A percentile compares a stretch with the other conserved stretches of the same genome.
phyloP scores from a whole-genome alignment of 1,140 invertebrate genomes.

The Probaryconus sp. region DNA sequence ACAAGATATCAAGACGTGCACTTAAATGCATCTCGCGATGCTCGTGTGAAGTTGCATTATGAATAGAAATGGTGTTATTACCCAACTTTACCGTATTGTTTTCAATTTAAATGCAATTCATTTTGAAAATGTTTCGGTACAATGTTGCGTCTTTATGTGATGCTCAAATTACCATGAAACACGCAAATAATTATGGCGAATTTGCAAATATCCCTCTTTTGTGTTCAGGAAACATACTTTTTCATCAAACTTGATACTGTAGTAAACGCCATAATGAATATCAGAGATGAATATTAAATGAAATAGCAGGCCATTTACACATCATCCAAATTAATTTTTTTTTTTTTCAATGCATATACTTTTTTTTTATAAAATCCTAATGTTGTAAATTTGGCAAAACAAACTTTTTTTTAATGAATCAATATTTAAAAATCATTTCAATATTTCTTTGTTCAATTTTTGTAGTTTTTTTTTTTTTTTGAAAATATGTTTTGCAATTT shows the following conservation, averaged over 20 bases:
- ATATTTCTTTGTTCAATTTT: no score
- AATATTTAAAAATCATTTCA: no score
- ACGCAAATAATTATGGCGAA: constrained; percentile 51
- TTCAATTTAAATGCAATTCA: constrained; percentile 31
- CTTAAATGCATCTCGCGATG: neutral
- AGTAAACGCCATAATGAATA: constrained; percentile 46
- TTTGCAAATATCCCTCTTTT: constrained; percentile 46
- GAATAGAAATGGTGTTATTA: constrained; percentile 33
- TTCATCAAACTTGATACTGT: constrained; percentile 39
- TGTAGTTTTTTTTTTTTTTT: no score
- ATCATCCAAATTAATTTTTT: no score
- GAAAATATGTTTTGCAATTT: no score
- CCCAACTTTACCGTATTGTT: constrained; percentile 11
- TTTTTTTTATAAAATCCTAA: no score
- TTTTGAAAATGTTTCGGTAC: constrained; percentile 22
- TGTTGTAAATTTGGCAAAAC: no score
- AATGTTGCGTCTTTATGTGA: constrained; percentile 26
- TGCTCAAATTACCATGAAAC: constrained; percentile 47
- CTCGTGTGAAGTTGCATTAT: constrained; percentile 17
- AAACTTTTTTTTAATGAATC: no score
- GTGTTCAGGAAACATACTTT: constrained; percentile 30
- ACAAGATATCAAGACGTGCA: no score
- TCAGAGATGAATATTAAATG: constrained; percentile 34
- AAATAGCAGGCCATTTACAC: no score
- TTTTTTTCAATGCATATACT: no score